phyloP scores from a whole-genome alignment of 2,113 vertebrate genomes.

The Bungarus multicinctus region DNA sequence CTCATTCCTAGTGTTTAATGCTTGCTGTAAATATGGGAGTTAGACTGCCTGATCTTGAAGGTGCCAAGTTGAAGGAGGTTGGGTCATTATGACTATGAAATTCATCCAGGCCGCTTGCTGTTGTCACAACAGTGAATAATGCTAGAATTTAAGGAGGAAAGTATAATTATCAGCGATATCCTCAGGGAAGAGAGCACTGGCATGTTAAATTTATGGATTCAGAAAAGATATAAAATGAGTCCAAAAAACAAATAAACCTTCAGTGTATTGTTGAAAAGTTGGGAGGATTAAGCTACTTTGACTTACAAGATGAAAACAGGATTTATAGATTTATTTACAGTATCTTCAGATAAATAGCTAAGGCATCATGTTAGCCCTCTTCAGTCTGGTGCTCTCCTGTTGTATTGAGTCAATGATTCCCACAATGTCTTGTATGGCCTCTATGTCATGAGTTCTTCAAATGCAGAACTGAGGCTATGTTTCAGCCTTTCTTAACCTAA shows the following conservation, averaged over 20 bases:
- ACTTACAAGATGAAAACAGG: neutral
- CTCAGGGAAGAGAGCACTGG: neutral
- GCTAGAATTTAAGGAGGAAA: conserved; percentile 2
- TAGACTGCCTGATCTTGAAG: neutral
- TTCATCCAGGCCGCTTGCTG: neutral
- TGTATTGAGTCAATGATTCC: neutral
- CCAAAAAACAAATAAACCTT: conserved; percentile 3
- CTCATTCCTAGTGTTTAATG: neutral
- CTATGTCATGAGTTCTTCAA: neutral
- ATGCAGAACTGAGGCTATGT: neutral
- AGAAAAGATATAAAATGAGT: conserved; percentile 9
- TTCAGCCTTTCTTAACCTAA: neutral
- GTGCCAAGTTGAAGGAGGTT: neutral
- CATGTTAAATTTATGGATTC: conserved; percentile 14
- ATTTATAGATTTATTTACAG: neutral
- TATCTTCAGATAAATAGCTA: neutral
- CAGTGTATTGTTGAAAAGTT: neutral
- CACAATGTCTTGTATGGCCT: neutral
- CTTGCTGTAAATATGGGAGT: neutral
- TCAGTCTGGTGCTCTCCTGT: neutral
- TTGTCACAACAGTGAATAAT: conserved; percentile 25
- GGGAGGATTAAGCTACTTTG: neutral
- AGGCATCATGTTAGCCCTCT: neutral
- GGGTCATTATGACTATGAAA: neutral
- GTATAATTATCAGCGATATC: conserved; percentile 36